Evolutionary conservation across 2,888 invertebrate genomes (phyloP).

Genomic region (Operophtera brumata): DNA sequence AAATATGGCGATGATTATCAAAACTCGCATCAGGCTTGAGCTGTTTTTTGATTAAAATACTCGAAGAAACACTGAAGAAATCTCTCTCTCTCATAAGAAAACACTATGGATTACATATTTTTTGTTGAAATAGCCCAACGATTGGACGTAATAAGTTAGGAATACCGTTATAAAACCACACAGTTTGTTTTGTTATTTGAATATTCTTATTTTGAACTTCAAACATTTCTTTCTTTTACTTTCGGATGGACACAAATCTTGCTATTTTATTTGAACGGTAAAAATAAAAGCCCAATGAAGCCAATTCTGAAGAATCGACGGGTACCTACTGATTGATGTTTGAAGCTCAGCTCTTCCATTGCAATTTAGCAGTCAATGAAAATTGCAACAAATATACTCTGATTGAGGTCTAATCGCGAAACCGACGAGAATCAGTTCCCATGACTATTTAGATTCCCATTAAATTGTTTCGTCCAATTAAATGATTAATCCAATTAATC

Average conservation of each 20-base stretch:
- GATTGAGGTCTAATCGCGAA: constrained; percentile 72
- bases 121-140: too few relatives aligned
- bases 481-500: constrained; percentile 41
- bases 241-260: too few relatives aligned
- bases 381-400: constrained; percentile 71
- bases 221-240: too few relatives aligned
- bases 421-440: constrained; percentile 64
- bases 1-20: constrained; percentile 7
- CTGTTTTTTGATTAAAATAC: neutral
- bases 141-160: too few relatives aligned
- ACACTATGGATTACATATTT: too few relatives aligned
- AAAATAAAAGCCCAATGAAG: constrained; percentile 25
- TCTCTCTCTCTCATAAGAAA: too few relatives aligned
- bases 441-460: constrained; percentile 71
- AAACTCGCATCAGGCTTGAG: neutral
- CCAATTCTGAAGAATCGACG: constrained; percentile 47
- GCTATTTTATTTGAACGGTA: neutral
- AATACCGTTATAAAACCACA: too few relatives aligned
- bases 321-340: constrained; percentile 59
- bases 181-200: too few relatives aligned
- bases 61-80: neutral
- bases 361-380: constrained; percentile 78
- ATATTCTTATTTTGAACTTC: too few relatives aligned
- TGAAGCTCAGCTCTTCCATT: constrained; percentile 50
- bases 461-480: constrained; percentile 72